Base-by-base conservation (phyloP, 37 sponge, comb jelly and placozoan genomes). In the Beroe forskalii region DNA sequence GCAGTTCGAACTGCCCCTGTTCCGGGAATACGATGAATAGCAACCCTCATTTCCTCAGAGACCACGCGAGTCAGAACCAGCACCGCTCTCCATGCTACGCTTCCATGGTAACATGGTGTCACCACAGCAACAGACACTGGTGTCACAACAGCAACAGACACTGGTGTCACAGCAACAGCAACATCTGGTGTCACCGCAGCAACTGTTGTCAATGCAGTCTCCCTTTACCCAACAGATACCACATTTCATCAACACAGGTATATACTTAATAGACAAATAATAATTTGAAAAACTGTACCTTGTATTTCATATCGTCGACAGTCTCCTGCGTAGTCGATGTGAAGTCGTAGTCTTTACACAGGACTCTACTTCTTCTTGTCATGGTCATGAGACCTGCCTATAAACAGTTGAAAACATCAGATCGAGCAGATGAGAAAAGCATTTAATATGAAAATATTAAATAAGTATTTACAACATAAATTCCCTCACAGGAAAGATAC, bases 191-290 rank as follows among this genome's bases (percentile, higher is more conserved):
- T 35, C 35, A 27, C 38, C 32, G 39, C 72, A 27, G 17, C 72
- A 69, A 37, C 17, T 69, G 38, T 32, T 69, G 17, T 32, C 72
- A 9, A 14, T 69, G 38, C 72, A 69, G 19, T 69, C 72, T 6
- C 72, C 72, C 27, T 69, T 69, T 36, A 69, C 72, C 32, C 72
- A 69, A 69, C 38, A 32, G 32, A 19, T 69, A 14, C 72, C 72
- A 19, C 27, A 36, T 33, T 69, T 69, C 36, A 48, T 48, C 12
- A 48, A 6, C 6, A 48, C 55, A 48, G 55, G 55, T 48, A 48
- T 12, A 6, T 48, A 48, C 12, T 48, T 48, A 17, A 48, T 12
- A 48, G 12, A n/a, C n/a, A n/a, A n/a, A n/a, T n/a, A 48, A 48
- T 48, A 48, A 48, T 48, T 48, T 6, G 55, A 48, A 48, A 48